phyloP scores from a whole-genome alignment of 1,140 invertebrate genomes.

The Diplogasteroides magnus region DNA sequence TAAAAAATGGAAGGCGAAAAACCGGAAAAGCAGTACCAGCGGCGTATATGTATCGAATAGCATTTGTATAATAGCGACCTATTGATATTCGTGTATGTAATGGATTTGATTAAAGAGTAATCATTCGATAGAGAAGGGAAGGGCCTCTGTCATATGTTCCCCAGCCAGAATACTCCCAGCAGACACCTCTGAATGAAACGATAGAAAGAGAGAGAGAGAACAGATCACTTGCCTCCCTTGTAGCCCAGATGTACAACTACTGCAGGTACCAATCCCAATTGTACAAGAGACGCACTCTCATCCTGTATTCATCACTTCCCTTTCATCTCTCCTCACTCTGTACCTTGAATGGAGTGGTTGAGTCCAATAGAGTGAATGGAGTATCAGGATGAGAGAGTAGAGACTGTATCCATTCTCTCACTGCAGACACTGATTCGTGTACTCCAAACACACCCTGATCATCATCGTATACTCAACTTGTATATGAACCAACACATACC shows the following conservation, averaged over 20 bases:
- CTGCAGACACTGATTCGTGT: constrained; percentile 18
- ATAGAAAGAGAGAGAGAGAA: not conserved
- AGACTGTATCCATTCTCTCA: constrained; percentile 21
- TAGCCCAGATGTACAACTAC: constrained; percentile 16
- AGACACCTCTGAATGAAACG: not conserved
- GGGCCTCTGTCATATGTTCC: constrained; percentile 1
- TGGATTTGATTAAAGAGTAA: not conserved
- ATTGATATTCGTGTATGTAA: not conserved
- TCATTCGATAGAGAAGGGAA: not conserved
- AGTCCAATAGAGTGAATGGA: constrained; percentile 12
- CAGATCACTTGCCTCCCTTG: not conserved
- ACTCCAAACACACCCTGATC: constrained; percentile 29
- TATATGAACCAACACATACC: constrained; percentile 4
- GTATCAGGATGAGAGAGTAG: constrained; percentile 3
- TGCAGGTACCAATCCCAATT: constrained; percentile 14
- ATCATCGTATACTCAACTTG: not conserved
- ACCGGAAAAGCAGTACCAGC: too few species aligned
- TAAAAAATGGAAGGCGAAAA: too few species aligned
- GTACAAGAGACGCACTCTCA: not conserved
- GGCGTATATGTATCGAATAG: too few species aligned
- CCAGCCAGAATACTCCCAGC: not conserved
- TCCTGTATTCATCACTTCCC: not conserved
- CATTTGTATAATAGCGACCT: too few species aligned
- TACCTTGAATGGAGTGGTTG: constrained; percentile 6
- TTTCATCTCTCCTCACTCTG: not conserved